Conservation (phyloP, 2,797 vertebrate genomes). For the Balearica regulorum region DNA sequence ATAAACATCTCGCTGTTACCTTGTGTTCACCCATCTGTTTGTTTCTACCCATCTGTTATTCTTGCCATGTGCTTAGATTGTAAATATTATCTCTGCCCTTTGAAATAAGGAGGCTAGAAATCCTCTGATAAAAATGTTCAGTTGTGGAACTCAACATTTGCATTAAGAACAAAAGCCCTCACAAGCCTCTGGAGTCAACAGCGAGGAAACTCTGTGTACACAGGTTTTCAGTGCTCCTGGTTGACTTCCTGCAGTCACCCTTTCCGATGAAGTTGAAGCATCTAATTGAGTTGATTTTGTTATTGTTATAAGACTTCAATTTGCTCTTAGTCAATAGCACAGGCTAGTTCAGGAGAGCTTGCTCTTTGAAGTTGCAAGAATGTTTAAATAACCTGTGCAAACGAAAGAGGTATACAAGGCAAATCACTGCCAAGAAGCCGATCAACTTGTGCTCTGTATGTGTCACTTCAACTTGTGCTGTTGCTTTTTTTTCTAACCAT, state of each 20-base stretch:
- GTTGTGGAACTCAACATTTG: not conserved
- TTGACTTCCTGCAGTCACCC: not conserved
- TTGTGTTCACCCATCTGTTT: constrained; percentile 43
- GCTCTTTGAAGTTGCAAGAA: not conserved
- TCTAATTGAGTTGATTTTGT: not conserved
- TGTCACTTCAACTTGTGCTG: not conserved
- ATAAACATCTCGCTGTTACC: constrained; percentile 11
- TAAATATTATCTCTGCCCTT: not conserved
- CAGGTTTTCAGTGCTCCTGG: not conserved
- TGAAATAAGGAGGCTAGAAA: constrained; percentile 5
- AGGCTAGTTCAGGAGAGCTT: not conserved
- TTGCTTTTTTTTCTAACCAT: not conserved
- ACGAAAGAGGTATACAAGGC: not conserved
- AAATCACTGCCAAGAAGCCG: not conserved
- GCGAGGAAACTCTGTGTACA: rapidly evolving
- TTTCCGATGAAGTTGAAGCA: not conserved
- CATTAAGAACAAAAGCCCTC: not conserved
- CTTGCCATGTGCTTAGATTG: not conserved
- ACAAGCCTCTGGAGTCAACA: not conserved
- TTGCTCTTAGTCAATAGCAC: not conserved
- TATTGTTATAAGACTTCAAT: not conserved
- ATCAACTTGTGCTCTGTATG: not conserved
- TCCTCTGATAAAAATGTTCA: not conserved
- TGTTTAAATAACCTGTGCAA: not conserved
- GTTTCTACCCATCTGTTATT: constrained; percentile 24